Evolutionary conservation across 2,113 vertebrate genomes (phyloP).

Genomic region (Peromyscus polionotus): DNA sequence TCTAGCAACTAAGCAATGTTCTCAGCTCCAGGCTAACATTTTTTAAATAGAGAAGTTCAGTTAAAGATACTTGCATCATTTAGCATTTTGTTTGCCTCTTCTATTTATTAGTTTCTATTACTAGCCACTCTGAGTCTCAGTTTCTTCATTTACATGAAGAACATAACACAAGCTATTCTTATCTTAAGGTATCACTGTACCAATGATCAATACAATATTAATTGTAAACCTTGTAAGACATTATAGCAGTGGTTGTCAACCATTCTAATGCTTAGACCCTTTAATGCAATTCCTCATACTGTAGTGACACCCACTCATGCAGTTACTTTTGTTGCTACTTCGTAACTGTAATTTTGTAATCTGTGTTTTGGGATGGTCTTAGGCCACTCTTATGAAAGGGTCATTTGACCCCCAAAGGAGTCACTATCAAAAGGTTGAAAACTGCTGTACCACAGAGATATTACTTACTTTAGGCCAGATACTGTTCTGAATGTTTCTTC

Average conservation of each 20-base stretch:
- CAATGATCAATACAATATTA: background rate
- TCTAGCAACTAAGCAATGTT: background rate
- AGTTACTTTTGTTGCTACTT: background rate
- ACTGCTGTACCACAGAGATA: background rate
- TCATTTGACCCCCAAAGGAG: background rate
- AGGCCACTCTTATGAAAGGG: background rate
- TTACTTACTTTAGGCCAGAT: background rate
- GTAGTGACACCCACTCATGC: background rate
- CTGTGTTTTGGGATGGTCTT: background rate
- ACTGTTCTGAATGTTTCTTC: background rate
- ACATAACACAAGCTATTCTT: background rate
- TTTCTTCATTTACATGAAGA: background rate
- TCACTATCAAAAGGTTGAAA: background rate
- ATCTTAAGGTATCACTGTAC: background rate
- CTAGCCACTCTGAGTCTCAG: background rate
- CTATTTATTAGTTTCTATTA: background rate
- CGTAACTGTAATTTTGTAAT: background rate
- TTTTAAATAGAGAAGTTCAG: background rate
- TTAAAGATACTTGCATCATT: background rate
- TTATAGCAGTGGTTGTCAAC: background rate
- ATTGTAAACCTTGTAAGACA: background rate
- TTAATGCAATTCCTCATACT: background rate
- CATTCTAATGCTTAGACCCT: background rate
- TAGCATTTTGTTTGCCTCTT: background rate
- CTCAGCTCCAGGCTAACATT: background rate